Evolutionary conservation across 2,113 vertebrate species (phyloP).

Genomic region (Notarius quadriscutis): DNA sequence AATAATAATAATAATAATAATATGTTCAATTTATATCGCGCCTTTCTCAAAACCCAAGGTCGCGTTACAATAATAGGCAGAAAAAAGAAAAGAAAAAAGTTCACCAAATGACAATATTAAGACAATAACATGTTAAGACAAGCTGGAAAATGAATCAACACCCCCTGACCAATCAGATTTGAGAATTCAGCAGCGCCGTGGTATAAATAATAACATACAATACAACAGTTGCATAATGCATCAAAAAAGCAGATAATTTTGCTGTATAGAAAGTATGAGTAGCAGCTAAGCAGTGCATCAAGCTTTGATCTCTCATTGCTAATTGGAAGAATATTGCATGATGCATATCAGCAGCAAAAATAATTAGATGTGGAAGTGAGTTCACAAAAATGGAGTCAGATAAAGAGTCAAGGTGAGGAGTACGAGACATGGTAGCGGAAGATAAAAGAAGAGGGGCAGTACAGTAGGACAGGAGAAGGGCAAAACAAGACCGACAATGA

Average conservation of each 20-base stretch:
- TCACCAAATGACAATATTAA: no score
- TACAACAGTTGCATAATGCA: background rate
- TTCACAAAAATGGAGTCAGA: slow-evolving; percentile 3
- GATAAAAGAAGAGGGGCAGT: background rate
- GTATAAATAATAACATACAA: background rate
- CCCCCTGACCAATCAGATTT: background rate
- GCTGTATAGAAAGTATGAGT: slow-evolving; percentile 8
- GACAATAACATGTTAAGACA: background rate
- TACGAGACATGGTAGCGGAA: slow-evolving; percentile 11
- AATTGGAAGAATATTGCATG: slow-evolving; percentile 21
- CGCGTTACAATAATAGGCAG: no score
- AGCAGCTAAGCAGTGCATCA: slow-evolving; percentile 31
- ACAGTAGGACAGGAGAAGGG: background rate
- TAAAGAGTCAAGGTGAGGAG: slow-evolving; percentile 11
- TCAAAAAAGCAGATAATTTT: background rate
- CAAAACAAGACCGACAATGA: background rate
- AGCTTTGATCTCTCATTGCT: slow-evolving; percentile 32
- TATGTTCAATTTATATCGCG: no score
- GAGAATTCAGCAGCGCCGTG: background rate
- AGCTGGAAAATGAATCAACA: background rate
- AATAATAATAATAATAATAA: no score
- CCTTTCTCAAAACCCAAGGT: no score
- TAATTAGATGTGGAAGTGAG: slow-evolving; percentile 19
- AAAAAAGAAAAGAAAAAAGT: no score
- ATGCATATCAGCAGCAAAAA: slow-evolving; percentile 6